Evolutionary conservation across 2,797 vertebrate genomes (phyloP), one percentile per base, ranked within the genome.

Genomic region (Babyrousa celebensis): DNA sequence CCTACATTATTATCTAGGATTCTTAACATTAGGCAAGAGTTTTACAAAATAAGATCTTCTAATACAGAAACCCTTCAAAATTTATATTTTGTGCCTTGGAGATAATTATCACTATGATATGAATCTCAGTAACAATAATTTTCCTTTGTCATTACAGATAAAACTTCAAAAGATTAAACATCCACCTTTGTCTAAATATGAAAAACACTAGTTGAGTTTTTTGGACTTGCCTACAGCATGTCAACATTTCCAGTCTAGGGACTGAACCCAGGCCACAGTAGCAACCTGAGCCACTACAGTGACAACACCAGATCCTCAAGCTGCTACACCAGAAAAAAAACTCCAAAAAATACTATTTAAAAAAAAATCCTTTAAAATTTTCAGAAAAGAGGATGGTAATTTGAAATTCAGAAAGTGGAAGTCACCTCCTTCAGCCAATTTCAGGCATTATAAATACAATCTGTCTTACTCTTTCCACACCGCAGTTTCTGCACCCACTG

Each of bases 161-260:
- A 95, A 82, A 70, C 32, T 91, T 89, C 29, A 86, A 94, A 92
- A 78, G 12, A 96, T n/a, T 63, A 94, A 92, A 78, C 15, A 96
- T n/a, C 63, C 16, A 92, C 77, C 36, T 40, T 85, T 85, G 9
- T 75, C 65, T 86, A 85, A 95, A 90, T 58, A 62, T 27, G 21
- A 94, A 92, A 97, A 82, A 16, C 15, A 72, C 9, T 48, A 48
- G 43, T 48, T 48, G 43, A 10, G 43, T 48, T 48, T 48, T 48
- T 48, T 48, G 43, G 43, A 48, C 9, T 1, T 48, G 43, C 43
- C 43, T 10, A 48, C 43, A 48, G 43, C 43, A 48, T 48, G 43
- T 48, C 43, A 48, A 48, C 6, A 5, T 48, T 48, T 48, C 43
- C 43, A 48, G 9, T 48, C 43, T 10, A 48, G 43, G 43, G 43